phyloP scores from a whole-genome alignment of 2,797 vertebrate genomes.

The Petrocephalus schoutedeni region DNA sequence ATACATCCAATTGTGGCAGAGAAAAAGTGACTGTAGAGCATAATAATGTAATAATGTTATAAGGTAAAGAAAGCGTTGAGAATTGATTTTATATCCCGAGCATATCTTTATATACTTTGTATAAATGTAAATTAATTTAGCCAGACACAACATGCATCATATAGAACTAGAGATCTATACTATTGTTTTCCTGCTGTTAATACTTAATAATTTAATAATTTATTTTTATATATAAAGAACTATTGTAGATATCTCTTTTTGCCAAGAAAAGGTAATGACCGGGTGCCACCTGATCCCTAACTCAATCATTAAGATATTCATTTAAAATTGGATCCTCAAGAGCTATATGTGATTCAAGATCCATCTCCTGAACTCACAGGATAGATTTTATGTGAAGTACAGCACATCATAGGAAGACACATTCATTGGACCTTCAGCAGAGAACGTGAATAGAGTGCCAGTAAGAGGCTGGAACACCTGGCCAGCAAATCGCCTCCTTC shows the following conservation, averaged over 20 bases:
- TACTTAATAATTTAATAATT: not conserved
- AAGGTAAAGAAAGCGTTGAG: not conserved
- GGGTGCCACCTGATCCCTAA: not conserved
- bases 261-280: not conserved
- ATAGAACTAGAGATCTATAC: not conserved
- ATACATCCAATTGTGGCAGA: not conserved
- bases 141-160: not conserved
- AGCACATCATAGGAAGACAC: not conserved
- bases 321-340: not conserved
- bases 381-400: not conserved
- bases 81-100: not conserved
- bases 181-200: not conserved
- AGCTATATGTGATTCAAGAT: not conserved
- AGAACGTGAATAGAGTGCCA: not conserved
- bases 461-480: slow-evolving; percentile 7
- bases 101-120: not conserved
- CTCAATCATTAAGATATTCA: not conserved
- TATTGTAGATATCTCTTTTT: not conserved
- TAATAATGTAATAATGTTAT: not conserved
- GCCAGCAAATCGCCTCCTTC: not conserved
- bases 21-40: not conserved
- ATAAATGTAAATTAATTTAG: not conserved
- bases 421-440: not conserved
- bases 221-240: not conserved
- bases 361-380: not conserved